phyloP scores from a whole-genome alignment of 2,113 vertebrate species.

The Pluvianellus socialis region DNA sequence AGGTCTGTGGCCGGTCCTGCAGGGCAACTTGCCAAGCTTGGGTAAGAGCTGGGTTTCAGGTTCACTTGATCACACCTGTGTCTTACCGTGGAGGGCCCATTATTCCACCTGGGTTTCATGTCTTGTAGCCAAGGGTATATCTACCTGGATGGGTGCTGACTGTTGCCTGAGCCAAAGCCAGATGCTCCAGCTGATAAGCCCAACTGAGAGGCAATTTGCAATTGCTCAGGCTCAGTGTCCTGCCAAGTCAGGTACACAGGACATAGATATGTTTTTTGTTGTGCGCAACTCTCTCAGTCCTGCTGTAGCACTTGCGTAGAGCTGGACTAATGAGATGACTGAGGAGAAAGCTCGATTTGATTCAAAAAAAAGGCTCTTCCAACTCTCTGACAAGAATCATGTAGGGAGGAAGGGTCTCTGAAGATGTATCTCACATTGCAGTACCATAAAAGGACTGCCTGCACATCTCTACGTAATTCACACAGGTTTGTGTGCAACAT shows the following conservation, averaged over 20 bases:
- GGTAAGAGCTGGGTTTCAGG: not conserved
- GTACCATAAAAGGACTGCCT: not conserved
- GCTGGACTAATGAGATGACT: not conserved
- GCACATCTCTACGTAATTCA: not conserved
- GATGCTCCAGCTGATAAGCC: not conserved
- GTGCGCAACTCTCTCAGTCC: not conserved
- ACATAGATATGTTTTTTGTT: not conserved
- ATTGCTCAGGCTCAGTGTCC: not conserved
- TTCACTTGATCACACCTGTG: not conserved
- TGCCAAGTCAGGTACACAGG: not conserved
- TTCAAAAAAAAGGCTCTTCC: not conserved
- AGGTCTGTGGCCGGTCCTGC: not conserved
- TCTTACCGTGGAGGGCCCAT: not conserved
- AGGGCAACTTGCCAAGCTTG: not conserved
- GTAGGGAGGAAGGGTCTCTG: not conserved
- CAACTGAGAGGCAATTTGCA: not conserved
- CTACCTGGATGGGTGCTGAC: not conserved
- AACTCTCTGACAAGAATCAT: fast-evolving
- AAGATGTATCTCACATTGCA: not conserved
- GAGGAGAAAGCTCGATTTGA: not conserved
- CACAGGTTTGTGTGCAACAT: not conserved
- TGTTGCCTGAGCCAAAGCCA: not conserved
- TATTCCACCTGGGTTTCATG: not conserved
- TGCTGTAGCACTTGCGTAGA: not conserved
- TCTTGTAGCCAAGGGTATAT: not conserved